phyloP scores from a whole-genome alignment of 2,797 vertebrate genomes.

The Paguma larvata region DNA sequence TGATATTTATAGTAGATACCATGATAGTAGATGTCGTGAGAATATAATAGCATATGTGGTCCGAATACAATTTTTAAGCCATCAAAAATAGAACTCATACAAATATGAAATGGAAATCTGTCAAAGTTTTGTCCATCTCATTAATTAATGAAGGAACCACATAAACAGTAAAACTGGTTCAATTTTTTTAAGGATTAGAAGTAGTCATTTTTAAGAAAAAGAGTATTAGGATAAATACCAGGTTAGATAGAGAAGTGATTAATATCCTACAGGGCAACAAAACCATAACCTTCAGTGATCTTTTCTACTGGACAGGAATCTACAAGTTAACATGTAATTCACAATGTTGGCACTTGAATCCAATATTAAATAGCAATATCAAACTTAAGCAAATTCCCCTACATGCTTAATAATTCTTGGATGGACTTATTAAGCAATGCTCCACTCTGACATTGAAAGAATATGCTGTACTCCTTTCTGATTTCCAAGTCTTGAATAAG shows the following conservation, averaged over 20 bases:
- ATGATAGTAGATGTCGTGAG: background rate
- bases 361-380: conserved; percentile 43
- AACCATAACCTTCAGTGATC: background rate
- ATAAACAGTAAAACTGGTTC: background rate
- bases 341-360: background rate
- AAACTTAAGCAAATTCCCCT: background rate
- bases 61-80: conserved; percentile 28
- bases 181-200: background rate
- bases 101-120: background rate
- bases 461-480: background rate
- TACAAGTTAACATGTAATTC: background rate
- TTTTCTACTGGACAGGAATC: background rate
- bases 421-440: background rate
- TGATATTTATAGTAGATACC: background rate
- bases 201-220: background rate
- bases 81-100: background rate
- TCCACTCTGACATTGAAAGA: background rate
- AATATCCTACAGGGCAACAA: background rate
- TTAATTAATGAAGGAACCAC: conserved; percentile 6
- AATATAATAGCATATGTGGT: background rate
- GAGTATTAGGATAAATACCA: background rate
- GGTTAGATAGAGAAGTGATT: background rate
- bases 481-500: background rate
- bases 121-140: background rate
- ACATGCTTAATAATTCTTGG: background rate